Base-by-base conservation (phyloP, 37 sponge, comb jelly and placozoan species). In the Chondrilla cf. caribensis region DNA sequence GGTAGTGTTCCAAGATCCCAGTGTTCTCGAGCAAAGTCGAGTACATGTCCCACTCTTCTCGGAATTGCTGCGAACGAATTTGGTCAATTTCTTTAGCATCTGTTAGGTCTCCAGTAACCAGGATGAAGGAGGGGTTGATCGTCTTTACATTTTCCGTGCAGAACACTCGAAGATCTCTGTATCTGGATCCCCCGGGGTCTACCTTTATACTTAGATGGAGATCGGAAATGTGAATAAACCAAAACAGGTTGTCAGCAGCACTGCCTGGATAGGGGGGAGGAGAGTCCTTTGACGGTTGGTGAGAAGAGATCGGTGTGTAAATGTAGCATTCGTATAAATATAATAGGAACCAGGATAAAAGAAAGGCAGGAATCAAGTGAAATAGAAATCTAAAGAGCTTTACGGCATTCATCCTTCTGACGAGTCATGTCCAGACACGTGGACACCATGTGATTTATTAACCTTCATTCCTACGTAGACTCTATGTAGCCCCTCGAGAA, bases 191-290 rank as follows among this genome's bases (percentile, higher is more conserved):
- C 21, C 25, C 43, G 0, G 86, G 84, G 40, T 86, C 84, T 15
- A 24, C 41, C 4, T 79, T 58, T 14, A 51, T 1, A 39, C 91
- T 93, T 26, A 96, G 59, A 65, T 96, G 97, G 28, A 96, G 81
- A 81, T 96, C 97, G 0, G 97, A 90, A 24, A 96, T 40, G 85
- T 96, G 67, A 17, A 94, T 40, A 40, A 92, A 91, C 95, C 95
- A 94, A 78, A 94, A 91, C 0, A 91, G 57, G 62, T 91, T 91
- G 3, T 91, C 87, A 14, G 38, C 35, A 19, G 32, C 44, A 31
- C 33, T 47, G 8, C 87, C 84, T 0, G 91, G 93, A 43, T 36
- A 93, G 11, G 87, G 87, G 5, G 81, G 81, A 25, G 39, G 11
- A 21, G 59, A 54, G 6, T 54, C 2, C 24, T 38, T 54, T n/a